phyloP scores from a whole-genome alignment of 1,140 invertebrate genomes.

The Euura saliciscinereae region DNA sequence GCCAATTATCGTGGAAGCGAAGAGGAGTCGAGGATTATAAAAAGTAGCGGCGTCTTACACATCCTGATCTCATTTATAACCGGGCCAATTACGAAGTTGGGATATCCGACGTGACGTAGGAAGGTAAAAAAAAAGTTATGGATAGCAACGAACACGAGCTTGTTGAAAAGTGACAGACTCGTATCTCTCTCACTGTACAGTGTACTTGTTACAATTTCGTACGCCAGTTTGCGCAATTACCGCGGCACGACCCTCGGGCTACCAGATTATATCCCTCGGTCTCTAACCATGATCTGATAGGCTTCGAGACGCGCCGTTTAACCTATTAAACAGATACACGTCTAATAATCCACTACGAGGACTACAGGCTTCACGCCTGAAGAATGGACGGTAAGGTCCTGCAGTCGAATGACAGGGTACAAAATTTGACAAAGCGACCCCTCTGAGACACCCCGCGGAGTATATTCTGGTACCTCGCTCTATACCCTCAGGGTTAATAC shows the following conservation, averaged over 20 bases:
- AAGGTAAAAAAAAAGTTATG: background rate
- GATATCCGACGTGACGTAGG: background rate
- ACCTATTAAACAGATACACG: background rate
- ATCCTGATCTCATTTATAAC: slow-evolving; percentile 7
- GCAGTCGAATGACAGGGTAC: too few species aligned
- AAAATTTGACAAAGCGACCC: too few species aligned
- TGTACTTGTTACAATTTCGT: background rate
- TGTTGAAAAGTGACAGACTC: background rate
- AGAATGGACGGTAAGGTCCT: too few species aligned
- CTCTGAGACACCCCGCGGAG: too few species aligned
- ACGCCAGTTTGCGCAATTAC: background rate
- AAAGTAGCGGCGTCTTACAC: background rate
- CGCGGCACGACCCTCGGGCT: background rate
- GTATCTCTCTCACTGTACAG: background rate
- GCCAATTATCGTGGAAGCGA: too few species aligned
- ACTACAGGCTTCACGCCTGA: background rate
- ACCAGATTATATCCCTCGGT: too few species aligned
- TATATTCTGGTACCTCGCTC: too few species aligned
- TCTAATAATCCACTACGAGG: background rate
- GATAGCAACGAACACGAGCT: background rate
- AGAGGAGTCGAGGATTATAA: background rate
- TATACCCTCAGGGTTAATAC: too few species aligned
- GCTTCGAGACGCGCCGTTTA: background rate
- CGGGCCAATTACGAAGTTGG: background rate
- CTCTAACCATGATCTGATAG: background rate